Conservation (phyloP, 2,888 invertebrate genomes). For the Xylocampa areola region DNA sequence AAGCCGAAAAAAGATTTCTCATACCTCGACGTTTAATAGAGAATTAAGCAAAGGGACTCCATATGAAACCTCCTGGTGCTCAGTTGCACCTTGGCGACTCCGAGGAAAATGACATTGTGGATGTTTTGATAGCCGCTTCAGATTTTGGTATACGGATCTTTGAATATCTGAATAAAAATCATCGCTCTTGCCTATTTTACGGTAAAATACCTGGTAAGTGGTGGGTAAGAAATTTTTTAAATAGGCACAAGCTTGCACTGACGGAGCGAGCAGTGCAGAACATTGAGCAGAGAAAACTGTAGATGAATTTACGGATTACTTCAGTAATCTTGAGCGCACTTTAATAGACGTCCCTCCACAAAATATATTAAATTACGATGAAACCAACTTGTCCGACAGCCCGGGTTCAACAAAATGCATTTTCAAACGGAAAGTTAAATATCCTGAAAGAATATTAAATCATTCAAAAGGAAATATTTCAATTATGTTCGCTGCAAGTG, state of each 20-base stretch:
- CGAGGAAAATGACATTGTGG: constrained; percentile 32
- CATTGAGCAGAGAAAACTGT: constrained; percentile 1
- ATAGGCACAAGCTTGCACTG: constrained; percentile 4
- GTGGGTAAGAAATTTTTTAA: constrained; percentile 17
- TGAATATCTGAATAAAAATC: constrained; percentile 16
- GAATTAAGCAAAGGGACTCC: constrained; percentile 34
- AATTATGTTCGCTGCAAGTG: too few species aligned
- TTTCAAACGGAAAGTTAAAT: too few species aligned
- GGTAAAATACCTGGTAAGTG: constrained; percentile 30
- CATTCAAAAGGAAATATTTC: too few species aligned
- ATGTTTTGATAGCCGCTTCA: constrained; percentile 34
- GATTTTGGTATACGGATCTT: neutral
- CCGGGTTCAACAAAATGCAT: too few species aligned
- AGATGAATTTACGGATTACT: constrained; percentile 1
- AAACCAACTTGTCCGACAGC: neutral
- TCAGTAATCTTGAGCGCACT: constrained; percentile 1
- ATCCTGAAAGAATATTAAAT: too few species aligned
- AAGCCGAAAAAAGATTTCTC: constrained; percentile 23
- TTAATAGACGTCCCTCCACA: neutral
- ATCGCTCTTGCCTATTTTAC: constrained; percentile 13
- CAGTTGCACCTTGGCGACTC: constrained; percentile 16
- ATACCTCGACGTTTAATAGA: constrained; percentile 38
- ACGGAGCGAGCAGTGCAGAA: constrained; percentile 7
- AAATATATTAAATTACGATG: constrained; percentile 1
- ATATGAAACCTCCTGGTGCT: constrained; percentile 33